A percentile compares a stretch with the other conserved stretches of the same genome.
phyloP scores from a whole-genome alignment of 2,888 invertebrate genomes.

The Bursaphelenchus okinawaensis region DNA sequence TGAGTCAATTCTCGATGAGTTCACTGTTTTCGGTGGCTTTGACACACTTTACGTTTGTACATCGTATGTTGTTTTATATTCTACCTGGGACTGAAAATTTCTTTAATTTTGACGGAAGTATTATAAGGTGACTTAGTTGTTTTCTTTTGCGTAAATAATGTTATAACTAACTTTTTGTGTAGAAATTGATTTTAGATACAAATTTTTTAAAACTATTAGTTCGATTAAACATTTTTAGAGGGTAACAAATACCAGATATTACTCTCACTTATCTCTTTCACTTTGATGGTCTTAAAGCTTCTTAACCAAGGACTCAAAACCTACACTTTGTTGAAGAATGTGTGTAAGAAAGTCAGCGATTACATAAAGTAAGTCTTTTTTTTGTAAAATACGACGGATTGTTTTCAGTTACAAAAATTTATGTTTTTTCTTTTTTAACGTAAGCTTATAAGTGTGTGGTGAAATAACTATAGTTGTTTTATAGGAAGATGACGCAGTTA shows the following conservation, averaged over 20 bases:
- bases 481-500: conserved; percentile 40
- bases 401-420: no score
- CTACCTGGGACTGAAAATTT: background rate
- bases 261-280: conserved; percentile 43
- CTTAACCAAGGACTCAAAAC: conserved; percentile 49
- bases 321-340: conserved; percentile 40
- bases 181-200: no score
- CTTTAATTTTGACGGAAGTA: no score
- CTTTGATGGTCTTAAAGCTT: conserved; percentile 36
- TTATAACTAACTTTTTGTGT: no score
- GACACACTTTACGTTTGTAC: conserved; percentile 36
- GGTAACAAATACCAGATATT: conserved; percentile 38
- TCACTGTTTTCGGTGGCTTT: conserved; percentile 43
- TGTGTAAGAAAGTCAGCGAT: conserved; percentile 51
- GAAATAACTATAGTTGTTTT: no score
- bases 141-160: no score
- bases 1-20: conserved; percentile 50
- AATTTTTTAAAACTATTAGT: no score
- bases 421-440: no score
- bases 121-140: no score
- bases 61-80: conserved; percentile 25
- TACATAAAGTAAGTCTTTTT: conserved; percentile 36
- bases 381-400: background rate
- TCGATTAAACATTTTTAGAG: no score
- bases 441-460: no score